Evolutionary conservation across 1,140 invertebrate species (phyloP).

Genomic region (Apis florea): DNA sequence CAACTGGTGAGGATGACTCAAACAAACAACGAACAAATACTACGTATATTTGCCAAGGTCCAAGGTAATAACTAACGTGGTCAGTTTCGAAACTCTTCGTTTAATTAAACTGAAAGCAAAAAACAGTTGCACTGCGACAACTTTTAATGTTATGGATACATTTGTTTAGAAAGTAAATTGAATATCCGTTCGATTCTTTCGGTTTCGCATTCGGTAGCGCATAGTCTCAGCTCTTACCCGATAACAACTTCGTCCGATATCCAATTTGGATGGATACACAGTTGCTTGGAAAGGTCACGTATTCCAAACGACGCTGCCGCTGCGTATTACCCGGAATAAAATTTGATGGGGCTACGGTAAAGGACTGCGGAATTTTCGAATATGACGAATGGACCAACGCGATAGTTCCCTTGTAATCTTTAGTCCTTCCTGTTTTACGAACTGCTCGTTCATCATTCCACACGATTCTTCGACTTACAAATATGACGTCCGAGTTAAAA

Average conservation of each 20-base stretch:
- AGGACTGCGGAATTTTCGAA: slow-evolving; percentile 45
- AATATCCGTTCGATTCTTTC: neutral
- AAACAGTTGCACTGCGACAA: slow-evolving; percentile 29
- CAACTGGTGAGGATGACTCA: too few species aligned
- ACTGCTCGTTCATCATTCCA: neutral
- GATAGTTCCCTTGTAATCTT: slow-evolving; percentile 12
- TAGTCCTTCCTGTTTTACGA: slow-evolving; percentile 20
- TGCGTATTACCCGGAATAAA: slow-evolving; percentile 45
- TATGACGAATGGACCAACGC: slow-evolving; percentile 32
- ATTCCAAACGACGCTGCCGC: slow-evolving; percentile 23
- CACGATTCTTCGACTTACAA: too few species aligned
- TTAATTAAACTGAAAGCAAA: slow-evolving; percentile 54
- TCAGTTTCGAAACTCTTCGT: slow-evolving; percentile 22
- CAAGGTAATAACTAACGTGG: neutral
- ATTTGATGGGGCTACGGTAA: slow-evolving; percentile 34
- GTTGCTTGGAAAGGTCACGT: slow-evolving; percentile 42
- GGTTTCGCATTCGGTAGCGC: neutral
- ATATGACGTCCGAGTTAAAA: neutral
- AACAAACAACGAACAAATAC: too few species aligned
- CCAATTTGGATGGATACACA: slow-evolving; percentile 40
- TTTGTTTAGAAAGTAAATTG: slow-evolving; percentile 36
- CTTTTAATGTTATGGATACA: slow-evolving; percentile 6
- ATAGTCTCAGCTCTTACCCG: neutral
- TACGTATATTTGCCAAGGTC: slow-evolving; percentile 8
- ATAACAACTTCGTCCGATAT: slow-evolving; percentile 10